Base-by-base conservation (phyloP, 2,113 vertebrate species). In the Microcebus jonahi region DNA sequence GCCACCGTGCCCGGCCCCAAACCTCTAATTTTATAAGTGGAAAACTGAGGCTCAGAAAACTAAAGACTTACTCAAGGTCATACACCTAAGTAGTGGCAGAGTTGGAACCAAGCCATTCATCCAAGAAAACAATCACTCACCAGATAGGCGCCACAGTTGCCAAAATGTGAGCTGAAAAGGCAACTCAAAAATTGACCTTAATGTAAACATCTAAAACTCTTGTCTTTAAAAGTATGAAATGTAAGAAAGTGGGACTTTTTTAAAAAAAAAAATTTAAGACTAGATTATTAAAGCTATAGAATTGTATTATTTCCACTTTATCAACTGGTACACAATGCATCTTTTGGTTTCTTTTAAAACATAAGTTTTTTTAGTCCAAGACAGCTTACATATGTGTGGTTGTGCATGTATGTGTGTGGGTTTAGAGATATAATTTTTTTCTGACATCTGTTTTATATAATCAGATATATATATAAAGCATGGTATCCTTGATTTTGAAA, bases 11-110 rank as follows among this genome's bases (percentile, higher is more conserved):
- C 59, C 2, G 2, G 29, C 63, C 31, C 57, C 50, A 93, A 67
- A 82, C 14, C 31, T 82, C 71, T 93, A 50, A 86, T 76, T 95
- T 95, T 83, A 95, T 29, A 95, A 94, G 87, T 80, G 34, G 31
- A 23, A 92, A 97, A 96, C 57, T n/a, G 8, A 65, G 42, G 34
- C 12, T 73, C 65, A 95, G 36, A 80, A 89, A 86, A 79, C 39
- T 57, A 81, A 81, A 81, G 36, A 55, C 21, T 87, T 79, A n/a
- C 39, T 87, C 75, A 95, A 87, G 18, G 36, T 42, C 77, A 67
- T 14, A 80, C 3, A 88, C 53, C 9, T 45, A 90, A n/a, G n/a
- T 67, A 89, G 59, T 36, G 48, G 76, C 42, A 82, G 34, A 77
- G 25, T 31, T 88, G 63, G 48, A 93, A 89, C 15, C 65, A 68